These are phyloP conservation scores for Xylophagus ater DNA, from an alignment of 2,888 invertebrate genomes.

Conservation along the genomic window DNA sequence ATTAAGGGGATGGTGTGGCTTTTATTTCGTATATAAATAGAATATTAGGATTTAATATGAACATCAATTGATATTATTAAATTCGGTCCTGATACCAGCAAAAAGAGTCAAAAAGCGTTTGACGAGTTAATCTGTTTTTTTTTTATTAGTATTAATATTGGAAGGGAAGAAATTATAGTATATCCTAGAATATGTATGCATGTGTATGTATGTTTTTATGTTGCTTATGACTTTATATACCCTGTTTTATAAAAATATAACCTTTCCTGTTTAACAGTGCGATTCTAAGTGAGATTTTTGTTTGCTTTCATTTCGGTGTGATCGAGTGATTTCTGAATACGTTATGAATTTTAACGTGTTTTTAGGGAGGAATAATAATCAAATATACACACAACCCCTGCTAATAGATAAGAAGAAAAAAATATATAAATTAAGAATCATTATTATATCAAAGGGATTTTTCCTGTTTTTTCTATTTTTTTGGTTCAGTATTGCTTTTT, in stretches of 20 bases:
- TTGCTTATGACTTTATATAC: conserved; percentile 10
- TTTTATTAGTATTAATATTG: conserved; percentile 10
- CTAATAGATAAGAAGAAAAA: conserved; percentile 10
- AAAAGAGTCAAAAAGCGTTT: conserved; percentile 20
- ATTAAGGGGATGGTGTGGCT: neutral
- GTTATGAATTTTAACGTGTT: conserved; percentile 19
- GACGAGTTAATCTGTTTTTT: conserved; percentile 22
- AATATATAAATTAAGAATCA: conserved; percentile 11
- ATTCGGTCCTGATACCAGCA: no score
- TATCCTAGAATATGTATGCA: no score
- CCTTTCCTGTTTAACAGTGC: conserved; percentile 12
- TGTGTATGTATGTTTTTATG: conserved; percentile 13
- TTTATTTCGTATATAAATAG: no score
- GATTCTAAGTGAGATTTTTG: neutral
- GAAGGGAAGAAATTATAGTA: conserved; percentile 6
- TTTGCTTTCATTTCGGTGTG: conserved; percentile 5
- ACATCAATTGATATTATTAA: no score
- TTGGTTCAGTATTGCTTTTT: no score
- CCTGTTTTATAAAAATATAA: neutral
- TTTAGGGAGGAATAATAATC: conserved; percentile 11
- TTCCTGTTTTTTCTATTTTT: no score
- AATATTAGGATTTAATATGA: no score
- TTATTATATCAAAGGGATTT: no score
- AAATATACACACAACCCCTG: no score
- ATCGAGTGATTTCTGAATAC: conserved; percentile 18